phyloP scores from a whole-genome alignment of 2,113 vertebrate species.

The Sylvia atricapilla region DNA sequence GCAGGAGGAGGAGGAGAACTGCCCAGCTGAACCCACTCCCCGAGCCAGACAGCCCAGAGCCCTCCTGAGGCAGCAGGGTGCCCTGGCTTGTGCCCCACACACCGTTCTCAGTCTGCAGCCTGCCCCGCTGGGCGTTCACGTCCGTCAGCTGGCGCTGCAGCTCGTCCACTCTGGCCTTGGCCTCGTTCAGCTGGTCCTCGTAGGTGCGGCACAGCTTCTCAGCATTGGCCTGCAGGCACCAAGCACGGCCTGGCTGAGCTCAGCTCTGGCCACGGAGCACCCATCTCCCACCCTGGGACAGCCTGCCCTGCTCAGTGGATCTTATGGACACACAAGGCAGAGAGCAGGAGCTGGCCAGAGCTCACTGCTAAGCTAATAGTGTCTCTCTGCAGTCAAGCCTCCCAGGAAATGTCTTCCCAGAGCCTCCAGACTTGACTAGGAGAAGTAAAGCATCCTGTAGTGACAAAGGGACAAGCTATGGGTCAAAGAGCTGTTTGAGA shows the following conservation, averaged over 20 bases:
- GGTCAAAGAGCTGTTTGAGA: not conserved
- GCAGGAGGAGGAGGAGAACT: not conserved
- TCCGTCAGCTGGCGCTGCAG: slow-evolving; percentile 87
- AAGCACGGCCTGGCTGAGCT: not conserved
- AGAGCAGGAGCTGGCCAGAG: not conserved
- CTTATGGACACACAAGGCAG: not conserved
- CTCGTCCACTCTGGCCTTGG: slow-evolving; percentile 87
- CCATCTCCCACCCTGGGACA: accelerated
- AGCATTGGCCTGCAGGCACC: slow-evolving; percentile 73
- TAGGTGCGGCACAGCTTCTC: slow-evolving; percentile 89
- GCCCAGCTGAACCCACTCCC: accelerated
- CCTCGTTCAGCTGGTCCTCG: slow-evolving; percentile 90
- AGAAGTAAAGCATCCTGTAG: not conserved
- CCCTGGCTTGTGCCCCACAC: not conserved
- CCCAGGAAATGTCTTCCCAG: not conserved
- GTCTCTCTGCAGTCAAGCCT: not conserved
- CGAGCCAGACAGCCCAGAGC: not conserved
- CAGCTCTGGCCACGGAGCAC: not conserved
- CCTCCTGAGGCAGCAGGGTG: accelerated
- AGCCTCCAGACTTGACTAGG: not conserved
- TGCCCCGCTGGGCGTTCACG: slow-evolving; percentile 75
- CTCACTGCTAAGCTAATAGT: not conserved
- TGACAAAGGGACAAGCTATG: not conserved
- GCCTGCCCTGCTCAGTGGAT: not conserved
- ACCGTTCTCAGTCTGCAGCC: slow-evolving; percentile 87